Evolutionary conservation across 2,888 invertebrate genomes (phyloP).

Genomic region (Drosophila infuscata): DNA sequence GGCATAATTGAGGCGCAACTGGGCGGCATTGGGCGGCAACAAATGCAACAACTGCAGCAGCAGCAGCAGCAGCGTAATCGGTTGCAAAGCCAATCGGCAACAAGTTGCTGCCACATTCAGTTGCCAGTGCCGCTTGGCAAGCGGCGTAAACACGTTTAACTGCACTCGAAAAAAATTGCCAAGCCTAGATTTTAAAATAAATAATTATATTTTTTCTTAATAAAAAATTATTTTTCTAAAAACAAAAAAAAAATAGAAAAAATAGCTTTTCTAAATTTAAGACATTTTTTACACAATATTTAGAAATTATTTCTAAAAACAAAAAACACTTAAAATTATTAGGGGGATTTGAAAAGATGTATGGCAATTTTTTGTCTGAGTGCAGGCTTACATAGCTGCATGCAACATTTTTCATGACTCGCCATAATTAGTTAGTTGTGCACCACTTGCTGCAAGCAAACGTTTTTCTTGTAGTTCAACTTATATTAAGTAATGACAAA

Average conservation of each 20-base stretch:
- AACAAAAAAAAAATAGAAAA: background rate
- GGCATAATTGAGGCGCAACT: slow-evolving; percentile 74
- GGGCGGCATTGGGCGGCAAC: slow-evolving; percentile 48
- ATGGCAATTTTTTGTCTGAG: background rate
- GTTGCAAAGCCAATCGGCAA: slow-evolving; percentile 61
- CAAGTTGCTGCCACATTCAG: slow-evolving; percentile 63
- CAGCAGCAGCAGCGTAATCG: slow-evolving; percentile 14
- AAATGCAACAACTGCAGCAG: slow-evolving; percentile 25
- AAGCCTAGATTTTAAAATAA: background rate
- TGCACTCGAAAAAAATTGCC: background rate
- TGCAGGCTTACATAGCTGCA: slow-evolving; percentile 29
- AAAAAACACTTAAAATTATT: background rate
- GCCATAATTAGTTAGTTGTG: background rate
- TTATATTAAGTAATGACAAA: background rate
- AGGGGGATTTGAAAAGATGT: background rate
- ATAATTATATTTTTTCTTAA: background rate
- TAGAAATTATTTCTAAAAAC: background rate
- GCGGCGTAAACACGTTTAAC: background rate
- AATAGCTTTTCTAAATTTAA: background rate
- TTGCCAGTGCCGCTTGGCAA: slow-evolving; percentile 21
- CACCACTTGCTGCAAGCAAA: background rate
- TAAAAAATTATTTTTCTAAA: background rate
- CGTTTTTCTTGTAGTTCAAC: background rate
- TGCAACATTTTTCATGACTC: slow-evolving; percentile 22
- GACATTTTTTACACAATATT: too few relatives aligned